Percentiles rank a stretch among this genome's conserved stretches.
These are phyloP conservation scores for Drosophila neonasuta DNA, from an alignment of 2,888 invertebrate species.

Conservation along the genomic window DNA sequence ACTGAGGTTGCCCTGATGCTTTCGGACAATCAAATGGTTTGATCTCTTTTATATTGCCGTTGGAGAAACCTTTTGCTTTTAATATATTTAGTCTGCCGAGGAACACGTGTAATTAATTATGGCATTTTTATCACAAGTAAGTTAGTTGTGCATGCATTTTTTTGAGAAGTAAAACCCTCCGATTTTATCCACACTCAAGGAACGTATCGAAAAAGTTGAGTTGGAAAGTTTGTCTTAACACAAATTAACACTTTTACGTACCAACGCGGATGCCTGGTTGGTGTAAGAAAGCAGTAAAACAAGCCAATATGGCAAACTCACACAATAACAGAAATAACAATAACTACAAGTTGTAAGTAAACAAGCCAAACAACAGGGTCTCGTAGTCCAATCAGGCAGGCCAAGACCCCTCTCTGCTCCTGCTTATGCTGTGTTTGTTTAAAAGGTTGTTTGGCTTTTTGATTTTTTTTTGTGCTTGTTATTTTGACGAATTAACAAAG, in stretches of 20 bases:
- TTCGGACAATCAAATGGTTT: conserved; percentile 48
- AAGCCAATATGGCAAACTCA: conserved; percentile 20
- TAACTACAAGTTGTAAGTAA: conserved; percentile 28
- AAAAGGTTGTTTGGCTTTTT: conserved; percentile 13
- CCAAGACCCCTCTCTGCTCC: conserved; percentile 2
- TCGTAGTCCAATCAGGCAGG: conserved; percentile 25
- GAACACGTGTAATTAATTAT: conserved; percentile 62
- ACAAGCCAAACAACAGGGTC: conserved; percentile 16
- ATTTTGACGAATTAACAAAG: conserved; percentile 22
- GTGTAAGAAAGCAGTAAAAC: conserved; percentile 1
- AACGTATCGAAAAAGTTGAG: conserved; percentile 34
- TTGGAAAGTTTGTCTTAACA: conserved; percentile 33
- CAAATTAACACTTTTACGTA: conserved; percentile 56
- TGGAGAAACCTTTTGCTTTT: conserved; percentile 57
- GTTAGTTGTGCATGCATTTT: conserved; percentile 12
- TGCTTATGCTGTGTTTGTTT: conserved; percentile 12
- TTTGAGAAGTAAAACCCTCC: conserved; percentile 3
- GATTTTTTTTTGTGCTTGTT: conserved; percentile 6
- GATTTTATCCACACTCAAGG: conserved; percentile 11
- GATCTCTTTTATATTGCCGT: conserved; percentile 58
- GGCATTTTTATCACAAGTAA: conserved; percentile 28
- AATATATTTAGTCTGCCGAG: conserved; percentile 44
- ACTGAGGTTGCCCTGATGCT: conserved; percentile 1
- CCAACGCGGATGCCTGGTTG: conserved; percentile 16
- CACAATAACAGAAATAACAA: conserved; percentile 24